These are phyloP conservation scores for Cottoperca gobio DNA, from an alignment of 2,797 vertebrate species.

Conservation along the genomic window DNA sequence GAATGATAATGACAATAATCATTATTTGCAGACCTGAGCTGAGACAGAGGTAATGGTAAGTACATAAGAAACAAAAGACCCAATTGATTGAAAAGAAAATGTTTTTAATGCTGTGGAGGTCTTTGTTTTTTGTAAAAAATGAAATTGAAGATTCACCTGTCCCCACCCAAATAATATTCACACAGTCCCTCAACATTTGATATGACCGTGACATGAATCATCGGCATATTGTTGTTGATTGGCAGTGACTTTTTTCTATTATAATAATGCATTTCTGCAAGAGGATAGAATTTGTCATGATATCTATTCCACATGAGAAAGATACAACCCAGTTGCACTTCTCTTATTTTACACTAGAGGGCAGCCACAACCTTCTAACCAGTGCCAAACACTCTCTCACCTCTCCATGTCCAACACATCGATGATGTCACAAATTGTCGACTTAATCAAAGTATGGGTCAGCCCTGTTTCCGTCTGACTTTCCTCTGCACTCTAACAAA, in stretches of 20 bases:
- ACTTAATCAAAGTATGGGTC: conserved; percentile 10
- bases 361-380: conserved; percentile 25
- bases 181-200: background rate
- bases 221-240: background rate
- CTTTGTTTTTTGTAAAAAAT: background rate
- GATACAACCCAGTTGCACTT: background rate
- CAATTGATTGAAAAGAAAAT: no score
- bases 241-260: no score
- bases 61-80: no score
- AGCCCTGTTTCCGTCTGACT: conserved; percentile 1
- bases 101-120: background rate
- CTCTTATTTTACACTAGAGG: conserved; percentile 55
- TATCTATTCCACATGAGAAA: no score
- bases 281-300: background rate
- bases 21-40: no score
- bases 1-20: no score
- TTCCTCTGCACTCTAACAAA: conserved; percentile 11
- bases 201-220: background rate
- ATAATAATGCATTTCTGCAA: background rate
- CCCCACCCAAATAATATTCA: background rate
- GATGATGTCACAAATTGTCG: background rate
- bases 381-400: background rate
- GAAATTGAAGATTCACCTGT: background rate
- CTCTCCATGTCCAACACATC: background rate
- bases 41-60: no score